Base-by-base conservation (phyloP, 2,888 invertebrate genomes). In the Empis livida region DNA sequence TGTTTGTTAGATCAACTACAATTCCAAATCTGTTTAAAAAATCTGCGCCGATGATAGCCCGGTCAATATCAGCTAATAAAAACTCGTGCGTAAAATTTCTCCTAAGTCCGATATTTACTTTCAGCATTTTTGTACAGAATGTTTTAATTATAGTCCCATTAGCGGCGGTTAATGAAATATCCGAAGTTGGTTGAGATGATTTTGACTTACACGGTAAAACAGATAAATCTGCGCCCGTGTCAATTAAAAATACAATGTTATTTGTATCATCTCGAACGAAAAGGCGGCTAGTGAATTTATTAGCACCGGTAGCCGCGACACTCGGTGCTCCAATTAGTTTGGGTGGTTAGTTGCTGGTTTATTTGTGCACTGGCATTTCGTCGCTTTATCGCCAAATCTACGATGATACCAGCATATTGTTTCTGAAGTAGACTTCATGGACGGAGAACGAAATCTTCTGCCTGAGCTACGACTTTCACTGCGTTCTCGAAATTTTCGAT, bases 11-110 rank as follows among this genome's bases (percentile, higher is more conserved):
- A 30, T 47, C 49, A 6, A 48, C 44, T 10, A 51, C 17, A 2
- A 51, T 14, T 23, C 42, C 38, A 15, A 45, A 47, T 37, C 45
- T 47, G 9, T 43, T 42, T 10, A 51, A 30, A n/a, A 51, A 51
- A 14, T 51, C 47, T 8, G 47, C 44, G 5, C 45, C 49, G 14
- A 45, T 42, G 16, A 49, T 44, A 11, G 45, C 32, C 10, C 35
- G 42, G 3, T 38, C 45, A 4, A 48, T 42, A 11, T 10, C 45
- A 13, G 48, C 48, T 30, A 42, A 9, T 16, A 16, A 42, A 30
- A 44, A 47, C 11, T 27, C 10, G 23, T 47, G 42, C 11, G 27
- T 13, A 13, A 50, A 40, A 17, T 37, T n/a, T 27, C 45, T 23
- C 16, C 44, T 35, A 10, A 49, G 40, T 9, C 49, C 47, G 8